Percentiles rank a stretch among this genome's conserved stretches.
Evolutionary conservation across 2,888 invertebrate genomes (phyloP).

Genomic region (Campaea margaritaria): DNA sequence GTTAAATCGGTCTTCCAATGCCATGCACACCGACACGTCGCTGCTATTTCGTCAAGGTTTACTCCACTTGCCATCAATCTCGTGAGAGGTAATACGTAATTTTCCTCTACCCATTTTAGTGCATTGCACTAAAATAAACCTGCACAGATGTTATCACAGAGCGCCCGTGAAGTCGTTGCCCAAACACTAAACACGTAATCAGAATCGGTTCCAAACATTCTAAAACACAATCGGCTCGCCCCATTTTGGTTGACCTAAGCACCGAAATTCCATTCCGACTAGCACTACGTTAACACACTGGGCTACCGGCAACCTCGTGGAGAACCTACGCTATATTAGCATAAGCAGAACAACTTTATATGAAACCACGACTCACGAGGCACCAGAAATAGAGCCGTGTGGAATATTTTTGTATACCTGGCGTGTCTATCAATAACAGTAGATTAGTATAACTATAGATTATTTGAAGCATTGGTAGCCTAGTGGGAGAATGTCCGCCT

Average conservation of each 20-base stretch:
- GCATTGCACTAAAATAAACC: no score
- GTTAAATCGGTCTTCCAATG: no score
- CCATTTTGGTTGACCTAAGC: constrained; percentile 44
- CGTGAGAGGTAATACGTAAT: no score
- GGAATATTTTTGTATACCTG: constrained; percentile 20
- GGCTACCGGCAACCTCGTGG: constrained; percentile 39
- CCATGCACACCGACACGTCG: no score
- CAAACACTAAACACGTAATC: constrained; percentile 43
- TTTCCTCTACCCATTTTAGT: no score
- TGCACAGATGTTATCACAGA: no score
- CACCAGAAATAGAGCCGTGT: constrained; percentile 21
- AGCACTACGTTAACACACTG: constrained; percentile 37
- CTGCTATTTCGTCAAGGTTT: no score
- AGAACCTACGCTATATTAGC: constrained; percentile 60
- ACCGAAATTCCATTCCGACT: constrained; percentile 44
- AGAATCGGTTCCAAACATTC: constrained; percentile 41
- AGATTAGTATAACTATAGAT: no score
- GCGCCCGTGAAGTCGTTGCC: constrained; percentile 6
- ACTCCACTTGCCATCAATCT: no score
- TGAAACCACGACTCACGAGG: constrained; percentile 37
- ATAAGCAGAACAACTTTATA: constrained; percentile 68
- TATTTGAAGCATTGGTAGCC: no score
- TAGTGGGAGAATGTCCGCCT: no score
- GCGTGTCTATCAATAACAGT: no score
- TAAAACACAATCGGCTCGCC: constrained; percentile 41